phyloP scores from a whole-genome alignment of 1,140 invertebrate species.

The Chionoecetes opilio region DNA sequence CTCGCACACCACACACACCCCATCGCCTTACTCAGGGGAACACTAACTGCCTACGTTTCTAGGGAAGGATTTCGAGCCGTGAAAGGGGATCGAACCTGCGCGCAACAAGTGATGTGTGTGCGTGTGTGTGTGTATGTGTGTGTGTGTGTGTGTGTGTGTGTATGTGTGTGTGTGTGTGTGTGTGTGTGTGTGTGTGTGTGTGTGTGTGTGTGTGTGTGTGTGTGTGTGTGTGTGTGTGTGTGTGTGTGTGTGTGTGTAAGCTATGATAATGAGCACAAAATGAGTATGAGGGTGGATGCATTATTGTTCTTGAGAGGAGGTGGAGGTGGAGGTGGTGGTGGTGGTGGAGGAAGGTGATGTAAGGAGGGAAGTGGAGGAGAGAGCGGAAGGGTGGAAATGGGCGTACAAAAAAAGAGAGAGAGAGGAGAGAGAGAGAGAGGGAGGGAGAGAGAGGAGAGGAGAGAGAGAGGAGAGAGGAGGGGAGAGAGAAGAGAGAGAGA shows the following conservation, averaged over 20 bases:
- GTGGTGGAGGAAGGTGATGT: neutral
- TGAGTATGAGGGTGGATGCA: neutral
- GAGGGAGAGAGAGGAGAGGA: neutral
- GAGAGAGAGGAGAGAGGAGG: neutral
- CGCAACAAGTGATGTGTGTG: too few relatives aligned
- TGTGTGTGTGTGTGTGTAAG: constrained; percentile 64
- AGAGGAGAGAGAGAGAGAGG: neutral
- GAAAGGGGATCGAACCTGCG: too few relatives aligned
- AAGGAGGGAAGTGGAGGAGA: neutral
- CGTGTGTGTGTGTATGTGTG: too few relatives aligned
- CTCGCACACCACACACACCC: too few relatives aligned
- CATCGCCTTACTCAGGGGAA: too few relatives aligned
- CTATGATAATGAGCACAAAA: neutral
- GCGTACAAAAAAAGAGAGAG: neutral
- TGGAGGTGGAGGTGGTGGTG: neutral
- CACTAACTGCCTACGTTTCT: too few relatives aligned
- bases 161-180: constrained; percentile 44
- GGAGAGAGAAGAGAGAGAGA: neutral
- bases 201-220: constrained; percentile 38
- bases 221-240: constrained; percentile 46
- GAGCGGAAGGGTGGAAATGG: neutral
- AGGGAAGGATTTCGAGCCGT: too few relatives aligned
- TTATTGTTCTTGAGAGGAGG: constrained; percentile 3
- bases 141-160: too few relatives aligned
- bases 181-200: constrained; percentile 37